Evolutionary conservation across 2,888 invertebrate species (phyloP), one percentile per base, ranked within the genome.

Genomic region (Anthophora plumipes): DNA sequence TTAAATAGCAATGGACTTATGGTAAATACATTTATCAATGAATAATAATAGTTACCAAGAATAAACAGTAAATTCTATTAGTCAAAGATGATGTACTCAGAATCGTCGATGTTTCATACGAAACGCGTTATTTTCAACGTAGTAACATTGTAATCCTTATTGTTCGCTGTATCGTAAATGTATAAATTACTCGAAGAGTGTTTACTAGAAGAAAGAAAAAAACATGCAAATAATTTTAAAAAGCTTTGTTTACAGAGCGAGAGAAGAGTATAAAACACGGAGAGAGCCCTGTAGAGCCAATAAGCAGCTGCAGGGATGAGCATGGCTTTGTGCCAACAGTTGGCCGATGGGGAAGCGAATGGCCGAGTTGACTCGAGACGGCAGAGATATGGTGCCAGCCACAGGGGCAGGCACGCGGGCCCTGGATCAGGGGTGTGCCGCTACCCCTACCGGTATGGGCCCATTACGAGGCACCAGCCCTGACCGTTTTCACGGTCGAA

Each of bases 281-380:
- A 91, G 94, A 93, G 92, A 92, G 93, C 94, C 94, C 94, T 94
- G 94, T 94, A 91, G 93, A 94, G 93, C 94, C 93, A 85, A 93
- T 93, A 92, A 94, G 94, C 94, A 94, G 93, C 94, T 94, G 92
- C 94, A 94, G 94, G 93, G 94, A 95, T 92, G 95, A 94, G 90
- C 93, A 93, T 91, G 94, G 94, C 87, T 95, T 95, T 92, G 95
- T 96, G 94, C 97, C 97, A 94, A 95, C 96, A 93, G 97, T 97
- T 93, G 97, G 97, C 93, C 96, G 97, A 90, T 98, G 97, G 97
- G 98, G 97, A 94, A 96, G 96, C 95, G 98, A 98, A 94, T 98
- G 98, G 98, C 98, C 98, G 95, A 98, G 98, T 98, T 98, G 98
- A 98, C 98, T 98, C 98, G 96, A 96, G 95, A 93, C 94, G 94